Percentiles rank a stretch among this genome's conserved stretches.
phyloP scores from a whole-genome alignment of 2,113 vertebrate genomes.

The Xenopus tropicalis region DNA sequence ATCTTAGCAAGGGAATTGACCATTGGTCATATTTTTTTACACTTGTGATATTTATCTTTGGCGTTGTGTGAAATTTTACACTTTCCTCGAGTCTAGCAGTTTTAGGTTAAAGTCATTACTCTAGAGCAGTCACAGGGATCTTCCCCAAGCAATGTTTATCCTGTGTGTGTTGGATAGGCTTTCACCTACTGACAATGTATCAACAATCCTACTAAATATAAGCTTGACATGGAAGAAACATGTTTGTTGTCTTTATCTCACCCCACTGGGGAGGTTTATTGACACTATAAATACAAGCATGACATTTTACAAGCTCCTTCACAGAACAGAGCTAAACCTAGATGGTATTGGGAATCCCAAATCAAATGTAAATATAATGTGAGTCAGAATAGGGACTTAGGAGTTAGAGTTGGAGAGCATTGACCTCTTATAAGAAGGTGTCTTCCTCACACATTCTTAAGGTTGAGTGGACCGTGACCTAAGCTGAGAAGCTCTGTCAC shows the following conservation, averaged over 20 bases:
- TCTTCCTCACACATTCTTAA: constrained; percentile 37
- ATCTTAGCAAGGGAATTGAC: not conserved
- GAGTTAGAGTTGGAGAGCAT: constrained; percentile 4
- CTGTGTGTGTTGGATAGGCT: not conserved
- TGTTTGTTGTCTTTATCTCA: too few species aligned
- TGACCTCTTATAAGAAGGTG: constrained; percentile 21
- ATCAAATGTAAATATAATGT: too few species aligned
- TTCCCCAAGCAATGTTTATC: not conserved
- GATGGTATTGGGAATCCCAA: too few species aligned
- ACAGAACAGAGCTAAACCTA: too few species aligned
- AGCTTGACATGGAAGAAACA: too few species aligned
- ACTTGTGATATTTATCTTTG: constrained; percentile 12
- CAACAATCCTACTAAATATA: too few species aligned
- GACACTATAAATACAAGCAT: too few species aligned
- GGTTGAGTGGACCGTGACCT: constrained; percentile 37
- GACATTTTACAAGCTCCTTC: too few species aligned
- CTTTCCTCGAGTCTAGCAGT: constrained; percentile 2
- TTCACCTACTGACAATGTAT: too few species aligned
- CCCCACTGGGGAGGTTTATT: too few species aligned
- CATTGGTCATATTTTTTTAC: constrained; percentile 17
- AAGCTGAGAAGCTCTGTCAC: constrained; percentile 37
- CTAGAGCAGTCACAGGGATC: not conserved
- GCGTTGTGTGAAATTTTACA: constrained; percentile 11
- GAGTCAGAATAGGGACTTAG: not conserved
- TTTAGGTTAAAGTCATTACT: not conserved